These are phyloP conservation scores for Mormyrus iriodes DNA, from an alignment of 2,113 vertebrate species.

Conservation along the genomic window DNA sequence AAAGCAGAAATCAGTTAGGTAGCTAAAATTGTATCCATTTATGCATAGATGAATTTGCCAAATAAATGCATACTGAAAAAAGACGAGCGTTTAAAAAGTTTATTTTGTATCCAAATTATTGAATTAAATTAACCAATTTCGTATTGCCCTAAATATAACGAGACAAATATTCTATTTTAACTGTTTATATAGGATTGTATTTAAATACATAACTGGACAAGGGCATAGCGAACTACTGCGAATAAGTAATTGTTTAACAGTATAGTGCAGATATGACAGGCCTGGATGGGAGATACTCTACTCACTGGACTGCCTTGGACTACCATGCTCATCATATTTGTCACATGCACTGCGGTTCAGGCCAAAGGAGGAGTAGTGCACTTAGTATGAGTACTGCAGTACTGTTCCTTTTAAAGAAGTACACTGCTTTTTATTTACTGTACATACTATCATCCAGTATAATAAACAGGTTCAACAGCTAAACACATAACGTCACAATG, in stretches of 20 bases:
- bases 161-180: background rate
- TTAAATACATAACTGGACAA: background rate
- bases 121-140: conserved; percentile 29
- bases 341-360: conserved; percentile 52
- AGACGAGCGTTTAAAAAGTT: conserved; percentile 45
- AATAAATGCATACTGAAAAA: background rate
- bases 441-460: conserved; percentile 50
- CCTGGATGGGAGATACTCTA: conserved; percentile 30
- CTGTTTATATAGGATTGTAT: background rate
- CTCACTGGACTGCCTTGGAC: conserved; percentile 46
- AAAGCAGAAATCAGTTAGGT: background rate
- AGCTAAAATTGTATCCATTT: background rate
- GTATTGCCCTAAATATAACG: conserved; percentile 27
- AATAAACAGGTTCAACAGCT: conserved; percentile 49
- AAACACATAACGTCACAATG: conserved; percentile 39
- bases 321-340: conserved; percentile 53
- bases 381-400: conserved; percentile 37
- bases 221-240: background rate
- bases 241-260: background rate
- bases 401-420: conserved; percentile 41
- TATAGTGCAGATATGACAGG: conserved; percentile 10
- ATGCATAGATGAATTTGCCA: background rate
- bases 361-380: conserved; percentile 54
- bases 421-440: conserved; percentile 48
- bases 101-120: conserved; percentile 41